Percentiles rank a stretch among this genome's conserved stretches.
Conservation (phyloP, 2,797 vertebrate genomes). For the Aeoliscus strigatus region DNA sequence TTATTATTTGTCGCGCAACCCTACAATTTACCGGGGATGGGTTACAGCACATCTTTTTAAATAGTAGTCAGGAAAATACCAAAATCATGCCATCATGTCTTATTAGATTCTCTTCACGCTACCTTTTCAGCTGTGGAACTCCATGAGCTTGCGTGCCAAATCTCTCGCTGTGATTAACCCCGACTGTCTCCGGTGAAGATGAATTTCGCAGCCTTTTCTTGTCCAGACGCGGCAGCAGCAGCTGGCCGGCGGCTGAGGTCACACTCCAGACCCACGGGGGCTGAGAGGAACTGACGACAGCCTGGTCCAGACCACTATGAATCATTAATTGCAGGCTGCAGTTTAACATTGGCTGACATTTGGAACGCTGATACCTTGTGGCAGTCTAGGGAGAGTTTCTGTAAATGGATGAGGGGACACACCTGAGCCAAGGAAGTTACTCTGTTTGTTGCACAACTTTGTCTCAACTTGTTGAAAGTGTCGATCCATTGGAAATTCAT, state of each 20-base stretch:
- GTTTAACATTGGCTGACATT: slow-evolving; percentile 38
- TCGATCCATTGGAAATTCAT: no score
- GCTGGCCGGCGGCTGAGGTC: slow-evolving; percentile 13
- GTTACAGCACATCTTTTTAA: slow-evolving; percentile 44
- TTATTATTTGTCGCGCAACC: slow-evolving; percentile 40
- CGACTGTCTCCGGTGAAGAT: slow-evolving; percentile 11
- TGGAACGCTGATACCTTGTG: slow-evolving; percentile 19
- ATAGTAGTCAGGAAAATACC: slow-evolving; percentile 39
- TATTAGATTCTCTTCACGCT: slow-evolving; percentile 35
- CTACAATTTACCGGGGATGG: slow-evolving; percentile 52
- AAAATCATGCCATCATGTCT: slow-evolving; percentile 19
- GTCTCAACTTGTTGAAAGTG: no score
- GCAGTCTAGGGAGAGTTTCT: slow-evolving; percentile 24
- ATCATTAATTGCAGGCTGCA: slow-evolving; percentile 51
- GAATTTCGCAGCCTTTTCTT: slow-evolving; percentile 45
- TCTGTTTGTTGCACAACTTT: no score
- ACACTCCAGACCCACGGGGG: slow-evolving; percentile 55
- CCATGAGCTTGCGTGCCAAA: neutral
- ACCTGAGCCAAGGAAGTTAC: slow-evolving; percentile 2
- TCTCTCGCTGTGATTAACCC: slow-evolving; percentile 5
- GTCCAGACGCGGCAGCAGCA: slow-evolving; percentile 19
- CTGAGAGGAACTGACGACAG: slow-evolving; percentile 65
- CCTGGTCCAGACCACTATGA: slow-evolving; percentile 55
- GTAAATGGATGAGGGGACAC: slow-evolving; percentile 27
- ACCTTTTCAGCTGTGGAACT: slow-evolving; percentile 12